A percentile compares a stretch with the other conserved stretches of the same genome.
These are phyloP conservation scores for Cottus gobio DNA, from an alignment of 2,113 vertebrate species.

Conservation along the genomic window DNA sequence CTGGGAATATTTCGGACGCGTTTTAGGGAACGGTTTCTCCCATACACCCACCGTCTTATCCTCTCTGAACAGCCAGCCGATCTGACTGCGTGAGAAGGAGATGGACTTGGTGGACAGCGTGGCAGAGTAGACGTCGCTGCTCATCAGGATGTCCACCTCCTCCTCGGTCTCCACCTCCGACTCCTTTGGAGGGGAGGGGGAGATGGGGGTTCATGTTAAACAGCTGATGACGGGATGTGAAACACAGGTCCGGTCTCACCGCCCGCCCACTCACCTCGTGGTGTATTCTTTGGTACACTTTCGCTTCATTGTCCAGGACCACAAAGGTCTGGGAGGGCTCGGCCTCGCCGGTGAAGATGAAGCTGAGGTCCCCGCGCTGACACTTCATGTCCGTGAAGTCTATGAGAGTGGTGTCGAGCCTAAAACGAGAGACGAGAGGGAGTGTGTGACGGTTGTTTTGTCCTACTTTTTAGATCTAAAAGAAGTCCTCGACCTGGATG, in stretches of 20 bases:
- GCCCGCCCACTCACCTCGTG: conserved; percentile 88
- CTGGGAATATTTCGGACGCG: not conserved
- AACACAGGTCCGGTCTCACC: not conserved
- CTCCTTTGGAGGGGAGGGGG: conserved; percentile 87
- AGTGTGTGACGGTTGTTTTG: conserved; percentile 16
- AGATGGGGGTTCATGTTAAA: not conserved
- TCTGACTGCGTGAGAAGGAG: conserved; percentile 96
- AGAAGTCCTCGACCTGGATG: conserved; percentile 64
- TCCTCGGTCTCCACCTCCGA: conserved; percentile 99
- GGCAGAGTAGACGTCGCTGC: conserved; percentile 98
- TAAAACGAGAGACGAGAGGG: conserved; percentile 65
- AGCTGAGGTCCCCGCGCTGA: conserved; percentile 98
- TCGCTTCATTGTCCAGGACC: conserved; percentile 98
- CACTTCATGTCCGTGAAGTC: conserved; percentile 99
- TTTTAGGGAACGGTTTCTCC: not conserved
- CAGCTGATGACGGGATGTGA: conserved; percentile 5
- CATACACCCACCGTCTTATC: conserved; percentile 92
- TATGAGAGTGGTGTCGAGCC: conserved; percentile 98
- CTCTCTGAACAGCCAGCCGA: conserved; percentile 97
- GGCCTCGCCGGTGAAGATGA: conserved; percentile 97
- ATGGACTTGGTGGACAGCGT: conserved; percentile 99
- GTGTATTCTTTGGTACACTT: conserved; percentile 99
- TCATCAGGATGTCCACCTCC: conserved; percentile 99
- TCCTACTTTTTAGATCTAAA: conserved; percentile 66
- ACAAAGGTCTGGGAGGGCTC: conserved; percentile 95